Base-by-base conservation (phyloP, 2,113 vertebrate genomes). In the Hemiprocne comata region DNA sequence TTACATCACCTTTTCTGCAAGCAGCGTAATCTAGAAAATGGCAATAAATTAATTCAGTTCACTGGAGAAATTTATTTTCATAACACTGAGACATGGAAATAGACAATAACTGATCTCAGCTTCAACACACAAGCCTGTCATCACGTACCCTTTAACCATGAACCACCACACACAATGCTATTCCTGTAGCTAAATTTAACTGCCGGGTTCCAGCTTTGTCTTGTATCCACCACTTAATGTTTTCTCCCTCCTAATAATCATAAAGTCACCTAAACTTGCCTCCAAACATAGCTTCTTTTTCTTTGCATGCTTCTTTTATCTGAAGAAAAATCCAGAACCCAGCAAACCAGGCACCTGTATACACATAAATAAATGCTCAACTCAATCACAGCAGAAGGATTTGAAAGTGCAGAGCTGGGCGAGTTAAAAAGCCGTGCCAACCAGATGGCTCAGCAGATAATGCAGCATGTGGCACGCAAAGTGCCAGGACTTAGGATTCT, bases 1-100 rank as follows among this genome's bases (percentile, higher is more conserved):
- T n/a, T 53, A 13, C 9, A 62, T 17, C 71, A 75, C 42, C 78
- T 36, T 19, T 62, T n/a, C 60, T 88, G 75, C 67, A 73, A 90
- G 82, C 38, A 69, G 58, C 46, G 61, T 42, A 48, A 95, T 88
- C 92, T 85, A 94, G 58, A 70, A 95, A 95, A 85, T 85, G 71
- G 85, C 85, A 87, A 79, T 62, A 75, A 94, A 95, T 87, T 71
- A 73, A 91, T 72, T 78, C 71, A 79, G 87, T 53, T 87, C 3
- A 10, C 61, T 34, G 51, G 5, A 64, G 36, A 53, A 87, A 91
- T 93, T 89, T 90, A n/a, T 91, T 85, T 91, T 87, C 74, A 53
- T 87, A 91, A 91, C 50, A 67, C 53, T 78, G 65, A 89, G 82
- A 34, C 50, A 38, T 6, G 54, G 87, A 78, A 93, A 87, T 44